These are phyloP conservation scores for Spodoptera littoralis DNA, from an alignment of 2,888 invertebrate genomes.

Conservation along the genomic window DNA sequence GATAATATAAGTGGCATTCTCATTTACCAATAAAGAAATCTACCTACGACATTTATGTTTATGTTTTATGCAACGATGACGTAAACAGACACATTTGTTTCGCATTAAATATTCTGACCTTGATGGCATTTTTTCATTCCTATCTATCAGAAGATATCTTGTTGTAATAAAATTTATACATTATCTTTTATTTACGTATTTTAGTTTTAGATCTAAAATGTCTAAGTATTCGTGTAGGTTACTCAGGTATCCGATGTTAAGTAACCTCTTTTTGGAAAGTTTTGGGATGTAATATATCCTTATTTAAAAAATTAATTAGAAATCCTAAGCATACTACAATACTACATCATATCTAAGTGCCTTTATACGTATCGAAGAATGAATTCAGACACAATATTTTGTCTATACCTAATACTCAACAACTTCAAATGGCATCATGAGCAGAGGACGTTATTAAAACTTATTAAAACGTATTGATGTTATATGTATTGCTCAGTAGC, in stretches of 20 bases:
- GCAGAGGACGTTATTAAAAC: background rate
- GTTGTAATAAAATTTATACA: background rate
- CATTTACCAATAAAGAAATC: background rate
- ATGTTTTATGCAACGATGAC: conserved; percentile 18
- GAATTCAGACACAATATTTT: too few relatives aligned
- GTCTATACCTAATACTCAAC: too few relatives aligned
- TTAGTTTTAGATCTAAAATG: too few relatives aligned
- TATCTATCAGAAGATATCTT: conserved; percentile 5
- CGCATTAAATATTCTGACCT: conserved; percentile 24
- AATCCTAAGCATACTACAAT: too few relatives aligned
- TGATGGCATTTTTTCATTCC: conserved; percentile 19
- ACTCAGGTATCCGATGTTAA: too few relatives aligned
- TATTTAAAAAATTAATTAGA: too few relatives aligned
- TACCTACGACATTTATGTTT: conserved; percentile 1
- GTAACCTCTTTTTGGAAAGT: too few relatives aligned
- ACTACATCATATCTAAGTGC: too few relatives aligned
- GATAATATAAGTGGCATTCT: background rate
- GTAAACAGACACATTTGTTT: conserved; percentile 13
- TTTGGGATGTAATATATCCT: too few relatives aligned
- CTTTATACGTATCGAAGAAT: too few relatives aligned
- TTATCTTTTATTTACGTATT: too few relatives aligned
- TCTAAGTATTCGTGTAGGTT: too few relatives aligned
- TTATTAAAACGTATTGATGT: conserved; percentile 6
- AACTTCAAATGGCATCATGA: background rate
- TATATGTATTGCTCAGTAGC: conserved; percentile 13